Evolutionary conservation across 2,888 invertebrate species (phyloP), one percentile per base, ranked within the genome.

Genomic region (Sisyra terminalis): DNA sequence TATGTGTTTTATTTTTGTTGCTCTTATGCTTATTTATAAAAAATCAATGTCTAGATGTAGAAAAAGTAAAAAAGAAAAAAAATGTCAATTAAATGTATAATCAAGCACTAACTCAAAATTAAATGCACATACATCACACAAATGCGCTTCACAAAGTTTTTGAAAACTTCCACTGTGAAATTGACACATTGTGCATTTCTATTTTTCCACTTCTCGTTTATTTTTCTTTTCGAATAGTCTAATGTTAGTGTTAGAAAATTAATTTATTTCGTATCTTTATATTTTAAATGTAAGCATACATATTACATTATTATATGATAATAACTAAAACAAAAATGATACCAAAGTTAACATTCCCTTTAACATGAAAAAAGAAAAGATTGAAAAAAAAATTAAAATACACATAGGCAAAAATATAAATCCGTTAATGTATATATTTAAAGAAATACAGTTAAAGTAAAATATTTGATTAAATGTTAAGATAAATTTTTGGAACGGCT

Each of bases 341-440:
- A 73, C 75, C 75, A 76, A 76, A 76, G 75, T 74, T 73, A 74
- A 75, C 75, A 76, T 75, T 76, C 75, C 75, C 73, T 70, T 72
- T 61, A 63, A 59, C 60, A 40, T 15, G 29, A 30, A 40, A 8
- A 11, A 2, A 7, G 15, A 18, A 31, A 40, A 14, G 8, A 30
- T 15, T 40, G 14, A 30, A 30, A 24, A 24, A 24, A 24, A n/a
- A n/a, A n/a, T n/a, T n/a, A n/a, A n/a, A 24, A 5, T 7, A 24
- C 24, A 24, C 7, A 24, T 24, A 24, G 7, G 7, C 24, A 24
- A 24, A 24, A 24, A 24, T 24, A 24, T 24, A 24, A 24, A 7
- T 24, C 24, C 24, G 24, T 24, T 24, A 24, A 24, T 24, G 24
- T 24, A 24, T 24, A 24, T 24, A 24, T 24, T 5, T 24, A 24